phyloP scores from a whole-genome alignment of 2,113 vertebrate species.

The Gymnobelideus leadbeateri region DNA sequence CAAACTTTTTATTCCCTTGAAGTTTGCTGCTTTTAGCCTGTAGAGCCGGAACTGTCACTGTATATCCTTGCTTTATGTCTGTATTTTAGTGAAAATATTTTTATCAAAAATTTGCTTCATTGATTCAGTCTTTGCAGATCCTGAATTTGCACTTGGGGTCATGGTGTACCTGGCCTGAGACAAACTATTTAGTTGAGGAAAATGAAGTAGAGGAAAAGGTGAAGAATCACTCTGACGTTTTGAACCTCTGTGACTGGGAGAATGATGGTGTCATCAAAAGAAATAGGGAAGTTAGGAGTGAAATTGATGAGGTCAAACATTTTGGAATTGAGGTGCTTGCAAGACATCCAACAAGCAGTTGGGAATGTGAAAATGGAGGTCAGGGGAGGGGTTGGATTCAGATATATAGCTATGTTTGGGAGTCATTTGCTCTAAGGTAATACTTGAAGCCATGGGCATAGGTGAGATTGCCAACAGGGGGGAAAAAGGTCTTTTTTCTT shows the following conservation, averaged over 20 bases:
- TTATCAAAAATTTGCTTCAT: background rate
- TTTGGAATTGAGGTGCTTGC: background rate
- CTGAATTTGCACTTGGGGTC: background rate
- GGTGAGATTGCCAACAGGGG: background rate
- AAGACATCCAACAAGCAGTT: background rate
- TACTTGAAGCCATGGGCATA: background rate
- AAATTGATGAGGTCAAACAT: background rate
- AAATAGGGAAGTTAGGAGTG: background rate
- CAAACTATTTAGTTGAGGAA: background rate
- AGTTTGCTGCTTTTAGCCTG: background rate
- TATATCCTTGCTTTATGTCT: background rate
- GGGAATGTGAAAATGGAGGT: background rate
- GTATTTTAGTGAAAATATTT: background rate
- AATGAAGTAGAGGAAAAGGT: background rate
- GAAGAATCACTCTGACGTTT: background rate
- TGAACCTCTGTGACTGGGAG: background rate
- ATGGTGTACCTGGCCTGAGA: background rate
- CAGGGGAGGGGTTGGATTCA: background rate
- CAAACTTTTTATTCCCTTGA: background rate
- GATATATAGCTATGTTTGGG: background rate
- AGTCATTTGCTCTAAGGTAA: background rate
- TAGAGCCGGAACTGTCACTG: background rate
- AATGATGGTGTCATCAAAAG: background rate
- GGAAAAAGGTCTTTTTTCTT: background rate
- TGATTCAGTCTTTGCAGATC: background rate